Conservation (phyloP, 2,888 invertebrate genomes). For the Oligia fasciuncula region DNA sequence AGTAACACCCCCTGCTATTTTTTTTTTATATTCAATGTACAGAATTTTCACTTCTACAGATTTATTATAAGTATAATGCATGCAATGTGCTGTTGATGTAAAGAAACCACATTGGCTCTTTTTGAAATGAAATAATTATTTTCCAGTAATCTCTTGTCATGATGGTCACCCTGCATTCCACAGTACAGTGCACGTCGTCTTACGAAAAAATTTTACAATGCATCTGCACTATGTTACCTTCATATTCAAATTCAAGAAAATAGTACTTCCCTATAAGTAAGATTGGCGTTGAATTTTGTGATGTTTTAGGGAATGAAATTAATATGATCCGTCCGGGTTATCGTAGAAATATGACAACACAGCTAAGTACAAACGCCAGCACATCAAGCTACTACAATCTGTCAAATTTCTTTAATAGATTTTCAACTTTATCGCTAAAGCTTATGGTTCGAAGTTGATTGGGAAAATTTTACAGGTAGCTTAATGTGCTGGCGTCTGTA, state of each 20-base stretch:
- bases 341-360: background rate
- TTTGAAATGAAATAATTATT: background rate
- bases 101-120: background rate
- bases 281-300: background rate
- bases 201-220: constrained; percentile 28
- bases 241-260: constrained; percentile 32
- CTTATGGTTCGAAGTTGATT: too few relatives aligned
- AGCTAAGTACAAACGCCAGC: too few relatives aligned
- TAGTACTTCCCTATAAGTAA: background rate
- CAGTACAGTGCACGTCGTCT: constrained; percentile 16
- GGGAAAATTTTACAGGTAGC: too few relatives aligned
- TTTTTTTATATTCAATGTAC: too few relatives aligned
- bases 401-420: too few relatives aligned
- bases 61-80: too few relatives aligned
- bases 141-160: background rate
- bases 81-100: background rate
- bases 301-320: background rate
- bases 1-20: too few relatives aligned
- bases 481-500: too few relatives aligned
- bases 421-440: too few relatives aligned
- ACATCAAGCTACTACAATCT: too few relatives aligned
- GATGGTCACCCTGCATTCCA: constrained; percentile 30
- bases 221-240: constrained; percentile 18
- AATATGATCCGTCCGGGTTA: background rate
- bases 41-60: too few relatives aligned